Evolutionary conservation across 2,888 invertebrate genomes (phyloP).

Genomic region (Sphaeridia pumilis): DNA sequence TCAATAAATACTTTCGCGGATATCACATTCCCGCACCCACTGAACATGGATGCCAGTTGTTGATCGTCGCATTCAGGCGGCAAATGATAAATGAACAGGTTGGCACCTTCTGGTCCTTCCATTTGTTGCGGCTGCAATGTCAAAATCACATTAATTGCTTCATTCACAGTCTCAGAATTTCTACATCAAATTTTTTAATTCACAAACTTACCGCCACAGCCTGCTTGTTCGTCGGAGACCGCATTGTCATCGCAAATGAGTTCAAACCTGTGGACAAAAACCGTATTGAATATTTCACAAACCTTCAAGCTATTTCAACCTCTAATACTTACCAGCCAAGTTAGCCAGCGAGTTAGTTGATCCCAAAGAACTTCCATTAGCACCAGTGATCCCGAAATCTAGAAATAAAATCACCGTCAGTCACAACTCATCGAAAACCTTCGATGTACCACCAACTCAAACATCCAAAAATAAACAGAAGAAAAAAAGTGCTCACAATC

Average conservation of each 20-base stretch:
- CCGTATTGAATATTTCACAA: too few relatives aligned
- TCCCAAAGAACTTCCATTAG: constrained; percentile 34
- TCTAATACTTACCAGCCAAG: constrained; percentile 24
- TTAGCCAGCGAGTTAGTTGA: constrained; percentile 31
- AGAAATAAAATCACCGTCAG: too few relatives aligned
- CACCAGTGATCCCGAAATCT: constrained; percentile 31
- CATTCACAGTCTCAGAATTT: too few relatives aligned
- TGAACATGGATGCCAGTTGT: constrained; percentile 92
- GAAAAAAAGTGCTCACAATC: constrained; percentile 12
- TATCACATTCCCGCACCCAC: constrained; percentile 94
- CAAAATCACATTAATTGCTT: too few relatives aligned
- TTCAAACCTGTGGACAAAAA: constrained; percentile 28
- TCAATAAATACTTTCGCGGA: constrained; percentile 98
- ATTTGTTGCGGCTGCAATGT: constrained; percentile 78
- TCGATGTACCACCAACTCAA: constrained; percentile 2
- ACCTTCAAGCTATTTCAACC: too few relatives aligned
- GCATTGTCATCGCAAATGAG: constrained; percentile 27
- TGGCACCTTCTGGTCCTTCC: constrained; percentile 97
- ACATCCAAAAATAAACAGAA: constrained; percentile 6
- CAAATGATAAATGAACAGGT: constrained; percentile 98
- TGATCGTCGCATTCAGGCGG: constrained; percentile 97
- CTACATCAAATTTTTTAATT: too few relatives aligned
- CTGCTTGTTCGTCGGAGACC: constrained; percentile 19
- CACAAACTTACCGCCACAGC: constrained; percentile 21
- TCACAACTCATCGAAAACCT: too few relatives aligned